Evolutionary conservation across 2,797 vertebrate genomes (phyloP), one percentile per base, ranked within the genome.

Genomic region (Cryptoprocta ferox): DNA sequence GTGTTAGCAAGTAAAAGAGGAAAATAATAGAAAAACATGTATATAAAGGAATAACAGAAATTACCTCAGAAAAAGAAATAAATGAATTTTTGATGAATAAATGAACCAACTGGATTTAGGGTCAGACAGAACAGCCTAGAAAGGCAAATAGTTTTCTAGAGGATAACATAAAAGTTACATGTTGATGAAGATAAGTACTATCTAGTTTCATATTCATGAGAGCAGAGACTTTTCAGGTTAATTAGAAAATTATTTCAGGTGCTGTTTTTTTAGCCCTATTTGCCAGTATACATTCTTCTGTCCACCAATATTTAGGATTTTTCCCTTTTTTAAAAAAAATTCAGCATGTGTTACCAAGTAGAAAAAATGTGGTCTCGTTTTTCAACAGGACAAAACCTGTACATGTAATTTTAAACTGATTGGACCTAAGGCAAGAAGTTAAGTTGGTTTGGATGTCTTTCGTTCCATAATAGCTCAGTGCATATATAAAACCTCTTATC

Each of bases 201-300:
- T 95, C 63, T 84, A 14, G 18, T 53, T 84, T 95, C 92, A 65
- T 81, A 50, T 21, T 92, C 42, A 28, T 28, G 24, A 68, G 35
- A 71, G 50, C 45, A 65, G 70, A 96, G 21, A 65, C 26, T 92
- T 92, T 89, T 70, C 87, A 87, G 28, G 26, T 39, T 91, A 84
- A 92, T 87, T 79, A 81, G n/a, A 92, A 90, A 76, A 70, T 89
- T 68, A 89, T 37, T 73, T 3, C 18, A 53, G 75, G 68, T 42
- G 56, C 56, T 24, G 9, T 32, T 68, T 21, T 56, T 37, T 48
- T 37, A 42, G 32, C 10, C 30, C 9, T 92, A 39, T 65, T 83
- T 95, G 16, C 65, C 35, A 92, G 30, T 66, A 82, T 70, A 53
- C 82, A 68, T 39, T 73, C 12, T 76, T 32, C 80, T 82, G 6